Evolutionary conservation across 2,113 vertebrate genomes (phyloP).

Genomic region (Rhinopomastus cyanomelas): DNA sequence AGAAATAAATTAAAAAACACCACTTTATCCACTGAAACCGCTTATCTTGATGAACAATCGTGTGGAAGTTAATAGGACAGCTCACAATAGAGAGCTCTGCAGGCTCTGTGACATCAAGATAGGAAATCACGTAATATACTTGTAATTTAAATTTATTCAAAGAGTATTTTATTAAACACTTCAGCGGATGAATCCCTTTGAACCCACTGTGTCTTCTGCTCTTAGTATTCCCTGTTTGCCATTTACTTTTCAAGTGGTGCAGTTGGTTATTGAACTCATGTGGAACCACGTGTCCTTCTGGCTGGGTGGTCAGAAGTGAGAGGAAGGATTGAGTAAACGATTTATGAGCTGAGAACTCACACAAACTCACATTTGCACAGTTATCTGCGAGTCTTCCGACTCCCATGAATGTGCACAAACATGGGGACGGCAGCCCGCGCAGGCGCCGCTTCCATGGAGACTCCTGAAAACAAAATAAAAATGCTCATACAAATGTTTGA

Average conservation of each 20-base stretch:
- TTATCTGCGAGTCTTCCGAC: not conserved
- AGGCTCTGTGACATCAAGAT: slow-evolving; percentile 34
- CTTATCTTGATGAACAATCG: slow-evolving; percentile 20
- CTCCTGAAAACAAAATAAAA: slow-evolving; percentile 53
- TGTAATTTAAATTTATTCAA: slow-evolving; percentile 59
- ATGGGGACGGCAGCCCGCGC: not conserved
- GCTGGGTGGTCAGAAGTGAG: not conserved
- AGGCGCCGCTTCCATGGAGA: slow-evolving; percentile 47
- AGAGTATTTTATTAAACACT: slow-evolving; percentile 52
- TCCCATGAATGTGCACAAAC: not conserved
- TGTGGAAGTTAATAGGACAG: slow-evolving; percentile 30
- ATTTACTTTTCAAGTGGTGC: slow-evolving; percentile 25
- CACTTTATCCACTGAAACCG: slow-evolving; percentile 1
- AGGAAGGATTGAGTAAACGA: not conserved
- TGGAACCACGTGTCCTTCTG: not conserved
- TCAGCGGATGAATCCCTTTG: slow-evolving; percentile 13
- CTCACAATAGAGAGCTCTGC: slow-evolving; percentile 22
- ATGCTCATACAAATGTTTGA: slow-evolving; percentile 53
- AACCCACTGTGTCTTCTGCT: slow-evolving; percentile 39
- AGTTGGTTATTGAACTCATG: not conserved
- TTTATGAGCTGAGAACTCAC: slow-evolving; percentile 14
- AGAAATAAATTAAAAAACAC: not conserved
- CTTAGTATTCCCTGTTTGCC: slow-evolving; percentile 30
- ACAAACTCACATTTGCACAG: slow-evolving; percentile 24
- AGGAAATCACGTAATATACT: slow-evolving; percentile 28